Percentiles rank a stretch among this genome's conserved stretches.
These are phyloP conservation scores for Pantherophis alleghaniensis DNA, from an alignment of 2,797 vertebrate species.

Conservation along the genomic window DNA sequence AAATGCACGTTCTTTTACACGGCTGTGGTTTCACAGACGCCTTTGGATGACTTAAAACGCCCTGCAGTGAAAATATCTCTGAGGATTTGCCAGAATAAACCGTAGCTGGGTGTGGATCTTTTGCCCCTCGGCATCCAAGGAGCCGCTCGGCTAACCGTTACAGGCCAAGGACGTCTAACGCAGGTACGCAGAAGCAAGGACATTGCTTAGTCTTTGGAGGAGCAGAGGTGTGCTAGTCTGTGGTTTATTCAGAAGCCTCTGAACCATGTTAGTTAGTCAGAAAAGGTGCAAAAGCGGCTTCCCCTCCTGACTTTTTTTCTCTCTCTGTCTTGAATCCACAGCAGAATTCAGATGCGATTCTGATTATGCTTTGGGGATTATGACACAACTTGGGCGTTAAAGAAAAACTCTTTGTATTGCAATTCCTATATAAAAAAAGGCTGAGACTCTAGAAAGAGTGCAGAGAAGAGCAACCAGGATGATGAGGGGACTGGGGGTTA, in stretches of 20 bases:
- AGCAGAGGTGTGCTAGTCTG: background rate
- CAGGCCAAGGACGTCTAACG: slow-evolving; percentile 23
- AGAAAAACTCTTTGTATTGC: background rate
- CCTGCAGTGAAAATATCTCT: slow-evolving; percentile 51
- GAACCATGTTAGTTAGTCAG: background rate
- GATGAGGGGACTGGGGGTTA: too few relatives aligned
- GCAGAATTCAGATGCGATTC: background rate
- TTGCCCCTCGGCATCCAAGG: slow-evolving; percentile 51
- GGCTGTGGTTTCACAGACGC: slow-evolving; percentile 65
- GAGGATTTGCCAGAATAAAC: slow-evolving; percentile 54
- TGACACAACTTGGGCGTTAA: background rate
- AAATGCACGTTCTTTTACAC: slow-evolving; percentile 61
- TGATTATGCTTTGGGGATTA: background rate
- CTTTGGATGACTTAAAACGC: slow-evolving; percentile 63
- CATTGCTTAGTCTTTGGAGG: background rate
- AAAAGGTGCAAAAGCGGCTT: background rate
- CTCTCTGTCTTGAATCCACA: background rate
- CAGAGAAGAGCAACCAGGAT: too few relatives aligned
- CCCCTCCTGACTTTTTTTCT: background rate
- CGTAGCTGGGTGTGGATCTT: slow-evolving; percentile 46
- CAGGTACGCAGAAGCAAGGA: background rate
- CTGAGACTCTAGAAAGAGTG: too few relatives aligned
- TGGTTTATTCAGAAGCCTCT: background rate
- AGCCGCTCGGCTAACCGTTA: slow-evolving; percentile 46
- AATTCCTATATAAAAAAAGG: background rate